Percentiles rank a stretch among this genome's conserved stretches.
phyloP scores from a whole-genome alignment of 2,797 vertebrate genomes.

The Onychomys arenicola region DNA sequence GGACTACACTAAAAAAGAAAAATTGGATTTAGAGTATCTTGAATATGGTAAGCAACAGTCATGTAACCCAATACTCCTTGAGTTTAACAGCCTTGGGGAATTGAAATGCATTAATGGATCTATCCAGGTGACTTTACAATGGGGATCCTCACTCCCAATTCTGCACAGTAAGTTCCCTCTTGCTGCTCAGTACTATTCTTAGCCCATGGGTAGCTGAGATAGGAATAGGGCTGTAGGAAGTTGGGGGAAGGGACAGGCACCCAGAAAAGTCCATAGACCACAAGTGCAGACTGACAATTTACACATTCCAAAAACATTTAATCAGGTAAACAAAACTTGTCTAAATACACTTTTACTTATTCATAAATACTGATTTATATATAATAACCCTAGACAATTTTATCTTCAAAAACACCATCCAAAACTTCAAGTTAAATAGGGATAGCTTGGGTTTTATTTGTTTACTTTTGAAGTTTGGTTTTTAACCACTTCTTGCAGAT shows the following conservation, averaged over 20 bases:
- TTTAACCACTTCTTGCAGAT: background rate
- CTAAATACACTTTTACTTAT: constrained; percentile 59
- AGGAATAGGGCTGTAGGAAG: background rate
- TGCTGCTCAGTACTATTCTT: background rate
- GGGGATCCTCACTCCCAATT: background rate
- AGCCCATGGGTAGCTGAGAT: background rate
- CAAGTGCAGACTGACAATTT: background rate
- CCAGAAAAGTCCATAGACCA: background rate
- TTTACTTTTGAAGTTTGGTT: background rate
- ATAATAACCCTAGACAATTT: constrained; percentile 51
- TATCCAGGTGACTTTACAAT: background rate
- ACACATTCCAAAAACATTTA: constrained; percentile 62
- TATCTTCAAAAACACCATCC: background rate
- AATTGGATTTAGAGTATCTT: background rate
- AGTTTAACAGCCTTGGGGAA: background rate
- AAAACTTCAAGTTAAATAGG: constrained; percentile 66
- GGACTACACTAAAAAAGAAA: background rate
- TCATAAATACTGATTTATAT: constrained; percentile 73
- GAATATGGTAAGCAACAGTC: background rate
- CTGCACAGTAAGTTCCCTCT: background rate
- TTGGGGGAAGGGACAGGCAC: too few relatives aligned
- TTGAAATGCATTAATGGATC: background rate
- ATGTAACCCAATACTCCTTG: background rate
- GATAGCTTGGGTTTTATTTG: background rate
- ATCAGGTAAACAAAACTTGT: constrained; percentile 63